These are phyloP conservation scores for Baryphthengus martii DNA, from an alignment of 2,113 vertebrate genomes.

Conservation along the genomic window DNA sequence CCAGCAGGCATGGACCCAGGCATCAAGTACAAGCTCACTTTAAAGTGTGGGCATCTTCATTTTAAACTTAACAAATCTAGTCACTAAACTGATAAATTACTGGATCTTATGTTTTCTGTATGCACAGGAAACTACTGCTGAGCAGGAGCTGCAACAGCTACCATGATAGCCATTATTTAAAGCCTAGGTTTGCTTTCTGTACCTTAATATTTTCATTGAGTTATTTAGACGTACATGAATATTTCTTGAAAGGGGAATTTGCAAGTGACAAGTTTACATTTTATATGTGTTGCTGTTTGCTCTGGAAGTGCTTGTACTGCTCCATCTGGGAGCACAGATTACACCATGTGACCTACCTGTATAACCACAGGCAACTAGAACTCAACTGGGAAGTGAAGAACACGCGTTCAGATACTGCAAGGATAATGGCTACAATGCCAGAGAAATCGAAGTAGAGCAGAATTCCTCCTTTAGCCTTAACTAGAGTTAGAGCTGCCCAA, in stretches of 20 bases:
- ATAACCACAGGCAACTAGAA: not conserved
- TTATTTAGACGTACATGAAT: not conserved
- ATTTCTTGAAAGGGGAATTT: not conserved
- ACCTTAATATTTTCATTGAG: not conserved
- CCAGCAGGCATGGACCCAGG: not conserved
- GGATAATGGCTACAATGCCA: not conserved
- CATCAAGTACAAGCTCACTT: not conserved
- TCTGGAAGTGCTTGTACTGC: not conserved
- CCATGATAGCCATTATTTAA: not conserved
- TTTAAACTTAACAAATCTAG: not conserved
- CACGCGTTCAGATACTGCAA: not conserved
- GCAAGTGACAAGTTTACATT: not conserved
- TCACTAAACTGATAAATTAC: not conserved
- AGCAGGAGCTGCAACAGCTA: not conserved
- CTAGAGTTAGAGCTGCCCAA: not conserved
- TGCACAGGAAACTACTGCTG: not conserved
- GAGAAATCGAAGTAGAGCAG: not conserved
- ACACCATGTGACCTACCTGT: not conserved
- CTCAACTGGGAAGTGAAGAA: not conserved
- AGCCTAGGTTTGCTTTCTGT: not conserved
- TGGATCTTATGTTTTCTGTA: not conserved
- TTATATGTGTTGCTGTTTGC: not conserved
- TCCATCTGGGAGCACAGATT: not conserved
- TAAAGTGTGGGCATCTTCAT: not conserved
- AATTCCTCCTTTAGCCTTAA: not conserved